Base-by-base conservation (phyloP, 2,797 vertebrate species). In the Malacoraja senta region DNA sequence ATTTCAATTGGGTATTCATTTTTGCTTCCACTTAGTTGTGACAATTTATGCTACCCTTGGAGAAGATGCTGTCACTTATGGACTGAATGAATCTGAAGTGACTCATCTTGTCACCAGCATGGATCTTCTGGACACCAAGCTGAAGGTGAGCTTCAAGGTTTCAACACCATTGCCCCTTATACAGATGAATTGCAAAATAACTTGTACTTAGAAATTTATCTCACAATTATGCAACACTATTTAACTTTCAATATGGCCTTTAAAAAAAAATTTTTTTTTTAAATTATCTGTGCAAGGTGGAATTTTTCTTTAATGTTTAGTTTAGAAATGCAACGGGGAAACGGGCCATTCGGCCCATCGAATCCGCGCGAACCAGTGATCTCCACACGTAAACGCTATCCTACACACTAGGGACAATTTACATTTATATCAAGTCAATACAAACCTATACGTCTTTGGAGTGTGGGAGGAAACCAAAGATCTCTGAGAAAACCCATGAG, bases 41-140 rank as follows among this genome's bases (percentile, higher is more conserved):
- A 99, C 99, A 0, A 96, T 99, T 95, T 99, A 99, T 8, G 98
- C 98, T 80, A 99, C 99, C 0, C 96, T 99, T 95, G 99, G 99
- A 76, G 98, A 98, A 95, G 98, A 99, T 0, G 99, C 98, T 0
- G 97, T 99, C 68, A 96, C 97, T 24, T 98, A 96, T 38, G 99
- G 99, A 9, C 96, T 99, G 94, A 99, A 98, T 0, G 98, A 99
- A 96, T 98, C 97, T 0, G 98, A 97, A 88, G 98, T 98, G 10
- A 97, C 98, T 0, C 98, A 99, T 94, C 96, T 99, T 79, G 95
- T 99, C 80, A 99, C 98, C 6, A 99, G 99, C 21, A 93, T 94
- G 88, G 98, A 99, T 65, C 97, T 99, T 94, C 96, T 99, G 0
- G 98, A 99, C 96, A 97, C 94, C 35, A 99, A 97, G 95, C 96